Evolutionary conservation across 2,888 invertebrate genomes (phyloP), one percentile per base, ranked within the genome.

Genomic region (Gonocerus acuteangulatus): DNA sequence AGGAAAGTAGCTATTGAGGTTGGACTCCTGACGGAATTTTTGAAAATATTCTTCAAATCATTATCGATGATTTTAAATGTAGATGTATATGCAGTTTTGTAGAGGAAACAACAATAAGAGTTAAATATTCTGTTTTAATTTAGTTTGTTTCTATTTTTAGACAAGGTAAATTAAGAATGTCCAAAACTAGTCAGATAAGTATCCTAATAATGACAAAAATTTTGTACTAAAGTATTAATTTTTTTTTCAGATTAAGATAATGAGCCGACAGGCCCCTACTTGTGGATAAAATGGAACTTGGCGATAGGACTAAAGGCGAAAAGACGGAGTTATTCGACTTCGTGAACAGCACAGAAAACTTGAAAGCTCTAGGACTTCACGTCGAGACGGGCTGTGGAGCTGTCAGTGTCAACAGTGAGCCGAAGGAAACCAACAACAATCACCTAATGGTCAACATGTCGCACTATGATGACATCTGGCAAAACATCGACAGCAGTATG

Each of bases 401-500:
- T 16, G 61, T 48, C 42, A 45, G 57, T 36, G 47, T 45, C 15
- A 49, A 32, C 32, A 19, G 19, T 1, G 34, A 16, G n/a, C n/a
- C 27, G n/a, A 66, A 64, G 44, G 66, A 66, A 23, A 54, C 66
- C 19, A 66, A 66, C 34, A 66, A 66, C 56, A 66, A 66, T 59
- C 66, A 66, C 51, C 62, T 66, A 19, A 62, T 62, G 58, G 48
- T 66, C 39, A 63, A 66, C 62, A 66, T 64, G 58, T 21, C 60
- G 18, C 54, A 61, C 51, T 57, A 57, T 27, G 49, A 54, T 22
- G 61, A 62, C 54, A 44, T 66, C 19, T 65, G 63, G 65, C 58
- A 62, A 11, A 61, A 58, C 47, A 47, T 63, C 32, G 66, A 66
- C 59, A 54, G 56, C 54, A 61, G 62, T 70, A 85, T 89, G 71